Conservation (phyloP, 2,797 vertebrate genomes). For the Notolabrus celidotus region DNA sequence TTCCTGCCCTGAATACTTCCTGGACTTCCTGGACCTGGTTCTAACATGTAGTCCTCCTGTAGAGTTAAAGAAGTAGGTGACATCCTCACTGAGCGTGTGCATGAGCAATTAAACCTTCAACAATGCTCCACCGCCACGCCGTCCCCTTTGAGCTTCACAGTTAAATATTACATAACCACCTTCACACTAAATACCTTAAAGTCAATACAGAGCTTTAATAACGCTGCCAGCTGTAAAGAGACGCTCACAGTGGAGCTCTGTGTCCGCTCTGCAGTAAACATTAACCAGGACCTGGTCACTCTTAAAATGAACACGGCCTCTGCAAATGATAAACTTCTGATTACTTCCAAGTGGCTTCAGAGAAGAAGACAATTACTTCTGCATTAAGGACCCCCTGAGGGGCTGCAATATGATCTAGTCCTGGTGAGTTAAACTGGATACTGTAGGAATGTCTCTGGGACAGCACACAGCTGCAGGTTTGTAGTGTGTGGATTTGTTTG, state of each 20-base stretch:
- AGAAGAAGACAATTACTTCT: slow-evolving; percentile 75
- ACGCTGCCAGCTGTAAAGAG: slow-evolving; percentile 12
- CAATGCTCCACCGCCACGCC: slow-evolving; percentile 2
- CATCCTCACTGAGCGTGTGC: neutral
- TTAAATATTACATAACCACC: slow-evolving; percentile 10
- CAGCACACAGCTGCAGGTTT: slow-evolving; percentile 38
- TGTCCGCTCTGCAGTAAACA: slow-evolving; percentile 62
- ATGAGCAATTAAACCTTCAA: neutral
- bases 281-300: slow-evolving; percentile 67
- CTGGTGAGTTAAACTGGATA: slow-evolving; percentile 66
- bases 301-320: slow-evolving; percentile 32
- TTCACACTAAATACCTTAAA: slow-evolving; percentile 15
- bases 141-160: neutral
- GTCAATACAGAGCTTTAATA: slow-evolving; percentile 24
- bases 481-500: slow-evolving; percentile 28
- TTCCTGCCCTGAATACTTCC: slow-evolving; percentile 69
- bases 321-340: slow-evolving; percentile 61
- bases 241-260: slow-evolving; percentile 21
- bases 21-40: slow-evolving; percentile 27
- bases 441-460: slow-evolving; percentile 68
- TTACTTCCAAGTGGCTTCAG: slow-evolving; percentile 49
- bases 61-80: slow-evolving; percentile 7
- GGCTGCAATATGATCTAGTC: slow-evolving; percentile 69
- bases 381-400: slow-evolving; percentile 62
- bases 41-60: slow-evolving; percentile 36